Evolutionary conservation across 2,888 invertebrate genomes (phyloP), one percentile per base, ranked within the genome.

Genomic region (Charanyca ferruginea): DNA sequence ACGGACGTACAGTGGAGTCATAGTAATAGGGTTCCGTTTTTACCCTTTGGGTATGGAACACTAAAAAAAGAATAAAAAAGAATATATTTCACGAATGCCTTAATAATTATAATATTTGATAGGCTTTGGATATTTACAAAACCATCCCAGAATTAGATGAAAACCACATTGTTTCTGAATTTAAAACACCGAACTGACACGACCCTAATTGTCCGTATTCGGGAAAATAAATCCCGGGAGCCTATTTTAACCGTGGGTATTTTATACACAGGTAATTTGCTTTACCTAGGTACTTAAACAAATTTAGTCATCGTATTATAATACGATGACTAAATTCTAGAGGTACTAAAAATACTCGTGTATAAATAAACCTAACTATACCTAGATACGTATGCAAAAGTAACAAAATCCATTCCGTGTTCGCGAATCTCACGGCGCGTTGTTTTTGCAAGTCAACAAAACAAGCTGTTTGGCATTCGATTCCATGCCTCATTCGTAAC

Each of bases 401-500:
- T 70, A 66, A 61, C 67, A 65, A 66, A 79, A 80, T 80, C 74
- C 71, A 73, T 75, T 77, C 53, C 59, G 44, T 52, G 52, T 66
- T 78, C 62, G 49, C 32, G 60, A 66, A 71, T 75, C 64, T 61
- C 65, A 72, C 58, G 60, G 54, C 66, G 41, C 51, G 70, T 76
- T 78, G 79, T 79, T 81, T 83, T 77, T 73, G 73, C 80, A 74
- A 71, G 74, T 64, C 73, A 78, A 83, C 79, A 78, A 81, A 81
- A 79, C 74, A 79, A 78, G 66, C 81, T 85, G 83, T 84, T 86
- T 85, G 83, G 79, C 82, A 85, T 85, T 84, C 86, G 80, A 83
- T 82, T 76, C 79, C 78, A 68, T 71, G 75, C 79, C 81, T 81
- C 85, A 83, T 84, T 85, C 77, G 66, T 54, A 79, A 78, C 79